These are phyloP conservation scores for Pyrgilauda ruficollis DNA, from an alignment of 2,113 vertebrate species.

Conservation along the genomic window DNA sequence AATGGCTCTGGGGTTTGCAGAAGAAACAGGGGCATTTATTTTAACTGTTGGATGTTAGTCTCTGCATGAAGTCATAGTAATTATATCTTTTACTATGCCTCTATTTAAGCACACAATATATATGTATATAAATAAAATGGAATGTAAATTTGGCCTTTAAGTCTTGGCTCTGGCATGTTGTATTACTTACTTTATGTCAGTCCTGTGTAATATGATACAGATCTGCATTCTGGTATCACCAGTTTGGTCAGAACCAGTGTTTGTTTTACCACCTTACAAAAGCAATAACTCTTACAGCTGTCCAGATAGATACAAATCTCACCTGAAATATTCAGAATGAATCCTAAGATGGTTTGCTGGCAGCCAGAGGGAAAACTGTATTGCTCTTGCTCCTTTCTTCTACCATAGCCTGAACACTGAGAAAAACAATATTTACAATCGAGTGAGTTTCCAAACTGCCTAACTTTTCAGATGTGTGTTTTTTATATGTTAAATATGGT, in stretches of 20 bases:
- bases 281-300: conserved; percentile 70
- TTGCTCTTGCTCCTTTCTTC: conserved; percentile 4
- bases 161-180: not conserved
- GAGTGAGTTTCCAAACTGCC: conserved; percentile 59
- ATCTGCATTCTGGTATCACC: conserved; percentile 53
- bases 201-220: conserved; percentile 18
- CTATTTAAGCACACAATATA: not conserved
- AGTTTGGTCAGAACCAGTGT: conserved; percentile 40
- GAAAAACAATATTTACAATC: not conserved
- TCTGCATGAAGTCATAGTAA: conserved; percentile 16
- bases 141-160: conserved; percentile 68
- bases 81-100: not conserved
- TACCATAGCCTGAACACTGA: not conserved
- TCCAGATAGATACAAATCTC: conserved; percentile 66
- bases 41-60: not conserved
- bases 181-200: conserved; percentile 27
- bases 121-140: conserved; percentile 48
- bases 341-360: conserved; percentile 41
- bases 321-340: conserved; percentile 54
- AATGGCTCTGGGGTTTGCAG: not conserved
- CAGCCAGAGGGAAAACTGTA: conserved; percentile 12
- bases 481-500: conserved; percentile 75
- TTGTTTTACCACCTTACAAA: conserved; percentile 60
- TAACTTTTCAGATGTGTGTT: conserved; percentile 69
- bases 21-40: not conserved